Base-by-base conservation (phyloP, 2,797 vertebrate genomes). In the Crocidura indochinensis region DNA sequence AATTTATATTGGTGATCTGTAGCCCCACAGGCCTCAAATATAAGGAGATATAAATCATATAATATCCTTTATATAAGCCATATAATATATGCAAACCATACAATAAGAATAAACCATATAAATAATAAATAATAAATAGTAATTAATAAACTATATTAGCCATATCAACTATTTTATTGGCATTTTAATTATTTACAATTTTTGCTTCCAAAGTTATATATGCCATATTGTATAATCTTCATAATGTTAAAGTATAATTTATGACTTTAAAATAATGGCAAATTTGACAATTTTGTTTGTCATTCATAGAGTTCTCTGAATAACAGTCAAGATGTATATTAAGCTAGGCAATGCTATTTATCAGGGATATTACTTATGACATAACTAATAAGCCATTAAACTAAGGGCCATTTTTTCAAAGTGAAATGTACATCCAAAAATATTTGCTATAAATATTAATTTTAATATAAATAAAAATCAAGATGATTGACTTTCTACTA, bases 391-490 rank as follows among this genome's bases (percentile, higher is more conserved):
- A 93, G 83, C 29, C 64, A 92, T 67, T 79, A 68, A 47, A 85
- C 88, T 65, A 84, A 87, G 82, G 80, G 88, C 29, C 29, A 94
- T 93, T 93, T 53, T 76, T 94, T 94, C 27, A 29, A 77, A 60
- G 38, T 93, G 69, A 93, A 87, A 91, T 76, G 22, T 74, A 84
- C 10, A 31, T 56, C 24, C 20, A 64, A 10, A 84, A 84, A 56
- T 88, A 92, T n/a, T 14, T 81, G 46, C 73, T 87, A 53, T 73
- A 88, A 74, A 46, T 93, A 88, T 85, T 77, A 80, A 84, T 90
- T 90, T 60, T 87, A 82, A 85, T 88, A 27, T 29, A 14, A 91
- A 82, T 96, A 73, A 83, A 92, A 89, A 60, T 91, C n/a, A 76
- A 93, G 19, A 12, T 88, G 22, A 92, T 85, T 85, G 38, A 44